Percentiles rank a stretch among this genome's conserved stretches.
Evolutionary conservation across 2,888 invertebrate species (phyloP).

Genomic region (Ophion costatus): DNA sequence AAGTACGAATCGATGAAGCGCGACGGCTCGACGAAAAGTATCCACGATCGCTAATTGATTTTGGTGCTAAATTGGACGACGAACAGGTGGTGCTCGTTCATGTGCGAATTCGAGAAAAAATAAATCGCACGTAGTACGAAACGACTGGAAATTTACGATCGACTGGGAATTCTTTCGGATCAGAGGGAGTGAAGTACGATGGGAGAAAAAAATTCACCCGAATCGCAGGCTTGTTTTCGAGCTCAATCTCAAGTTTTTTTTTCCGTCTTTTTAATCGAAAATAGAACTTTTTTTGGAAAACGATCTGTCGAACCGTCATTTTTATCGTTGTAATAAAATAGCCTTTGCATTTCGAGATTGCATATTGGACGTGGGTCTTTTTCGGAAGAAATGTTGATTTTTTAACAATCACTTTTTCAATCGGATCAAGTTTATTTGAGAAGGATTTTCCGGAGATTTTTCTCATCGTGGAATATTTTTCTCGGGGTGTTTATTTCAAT

Average conservation of each 20-base stretch:
- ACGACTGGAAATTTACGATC: not conserved
- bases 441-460: too few relatives aligned
- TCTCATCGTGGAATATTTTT: too few relatives aligned
- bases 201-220: not conserved
- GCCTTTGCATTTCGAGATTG: too few relatives aligned
- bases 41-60: not conserved
- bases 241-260: not conserved
- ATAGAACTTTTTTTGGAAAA: too few relatives aligned
- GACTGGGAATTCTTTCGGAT: not conserved
- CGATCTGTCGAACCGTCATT: too few relatives aligned
- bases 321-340: too few relatives aligned
- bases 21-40: not conserved
- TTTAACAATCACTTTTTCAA: too few relatives aligned
- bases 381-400: too few relatives aligned
- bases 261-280: not conserved
- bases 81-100: not conserved
- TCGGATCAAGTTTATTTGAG: too few relatives aligned
- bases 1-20: conserved; percentile 3
- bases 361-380: too few relatives aligned
- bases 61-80: not conserved
- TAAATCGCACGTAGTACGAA: not conserved
- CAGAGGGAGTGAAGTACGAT: too few relatives aligned
- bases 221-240: not conserved
- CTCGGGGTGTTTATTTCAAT: too few relatives aligned
- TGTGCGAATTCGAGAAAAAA: not conserved